Evolutionary conservation across 1,140 invertebrate species (phyloP).

Genomic region (Pissodes strobi): DNA sequence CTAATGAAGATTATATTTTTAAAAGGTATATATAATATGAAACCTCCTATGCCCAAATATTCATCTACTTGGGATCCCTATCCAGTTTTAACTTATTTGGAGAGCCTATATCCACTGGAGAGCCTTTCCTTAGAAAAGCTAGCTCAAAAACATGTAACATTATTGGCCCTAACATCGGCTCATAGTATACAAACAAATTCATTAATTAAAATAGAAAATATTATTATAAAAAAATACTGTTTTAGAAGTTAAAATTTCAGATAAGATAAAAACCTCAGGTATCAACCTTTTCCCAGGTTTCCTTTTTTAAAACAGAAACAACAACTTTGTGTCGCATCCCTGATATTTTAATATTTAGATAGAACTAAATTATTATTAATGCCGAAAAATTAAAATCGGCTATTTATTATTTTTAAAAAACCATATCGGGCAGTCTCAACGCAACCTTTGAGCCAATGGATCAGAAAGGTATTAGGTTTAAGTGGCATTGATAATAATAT

Average conservation of each 20-base stretch:
- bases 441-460: background rate
- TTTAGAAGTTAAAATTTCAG: constrained; percentile 57
- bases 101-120: too few relatives aligned
- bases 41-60: too few relatives aligned
- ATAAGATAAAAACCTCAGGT: constrained; percentile 51
- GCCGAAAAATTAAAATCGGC: background rate
- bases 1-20: too few relatives aligned
- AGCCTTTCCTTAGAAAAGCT: constrained; percentile 7
- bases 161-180: constrained; percentile 34
- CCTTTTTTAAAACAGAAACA: background rate
- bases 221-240: background rate
- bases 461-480: background rate
- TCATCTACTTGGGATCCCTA: too few relatives aligned
- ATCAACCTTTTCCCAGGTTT: background rate
- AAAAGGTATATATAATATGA: too few relatives aligned
- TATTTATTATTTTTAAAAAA: background rate
- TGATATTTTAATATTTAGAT: background rate
- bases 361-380: background rate
- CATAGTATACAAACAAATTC: constrained; percentile 28
- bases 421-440: background rate
- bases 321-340: background rate
- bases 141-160: constrained; percentile 21
- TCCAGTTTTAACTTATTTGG: too few relatives aligned
- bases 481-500: background rate
- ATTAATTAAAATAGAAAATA: constrained; percentile 8